phyloP scores from a whole-genome alignment of 2,888 invertebrate species.

The Smittia aterrima region DNA sequence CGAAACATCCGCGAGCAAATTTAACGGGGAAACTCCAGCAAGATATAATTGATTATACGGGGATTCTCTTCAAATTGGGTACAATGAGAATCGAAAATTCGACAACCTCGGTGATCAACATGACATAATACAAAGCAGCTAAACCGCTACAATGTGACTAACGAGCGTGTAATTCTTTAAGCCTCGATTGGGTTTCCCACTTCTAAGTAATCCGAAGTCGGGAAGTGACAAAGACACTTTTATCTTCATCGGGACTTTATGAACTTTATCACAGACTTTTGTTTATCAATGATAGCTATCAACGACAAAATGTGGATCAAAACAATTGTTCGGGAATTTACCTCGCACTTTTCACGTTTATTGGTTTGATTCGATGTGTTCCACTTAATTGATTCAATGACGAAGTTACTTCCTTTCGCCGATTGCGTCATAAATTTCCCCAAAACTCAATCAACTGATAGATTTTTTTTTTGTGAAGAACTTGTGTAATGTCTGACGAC shows the following conservation, averaged over 20 bases:
- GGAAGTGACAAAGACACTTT: too few species aligned
- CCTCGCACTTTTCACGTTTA: too few species aligned
- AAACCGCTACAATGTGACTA: neutral
- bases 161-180: neutral
- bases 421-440: neutral
- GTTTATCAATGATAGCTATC: too few species aligned
- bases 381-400: too few species aligned
- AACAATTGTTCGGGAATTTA: too few species aligned
- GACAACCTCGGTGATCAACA: neutral
- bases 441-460: neutral
- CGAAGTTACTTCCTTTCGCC: too few species aligned
- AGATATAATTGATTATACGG: neutral
- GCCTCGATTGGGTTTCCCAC: neutral
- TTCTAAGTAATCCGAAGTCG: too few species aligned
- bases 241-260: too few species aligned
- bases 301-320: too few species aligned
- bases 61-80: neutral
- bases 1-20: slow-evolving; percentile 1
- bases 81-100: neutral
- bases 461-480: neutral
- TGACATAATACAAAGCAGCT: neutral
- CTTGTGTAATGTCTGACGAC: neutral
- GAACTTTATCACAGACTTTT: too few species aligned
- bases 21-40: slow-evolving; percentile 8
- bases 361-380: too few species aligned